phyloP scores from a whole-genome alignment of 2,797 vertebrate genomes.

The Gymnothorax javanicus region DNA sequence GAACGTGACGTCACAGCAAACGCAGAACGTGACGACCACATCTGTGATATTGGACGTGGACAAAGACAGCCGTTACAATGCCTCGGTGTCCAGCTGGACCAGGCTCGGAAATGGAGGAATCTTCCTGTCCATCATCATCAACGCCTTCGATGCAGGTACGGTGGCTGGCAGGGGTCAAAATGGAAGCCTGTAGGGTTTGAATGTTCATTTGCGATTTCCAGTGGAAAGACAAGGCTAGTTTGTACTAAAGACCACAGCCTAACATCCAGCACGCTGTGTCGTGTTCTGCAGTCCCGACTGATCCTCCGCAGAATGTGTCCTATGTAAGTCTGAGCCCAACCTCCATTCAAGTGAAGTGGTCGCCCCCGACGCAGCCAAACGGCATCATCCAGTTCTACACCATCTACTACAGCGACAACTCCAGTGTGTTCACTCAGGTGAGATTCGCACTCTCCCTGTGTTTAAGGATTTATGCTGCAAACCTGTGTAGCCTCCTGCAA shows the following conservation, averaged over 20 bases:
- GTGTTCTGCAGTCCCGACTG: slow-evolving; percentile 79
- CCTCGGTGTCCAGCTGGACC: slow-evolving; percentile 88
- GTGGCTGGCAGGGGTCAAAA: no score
- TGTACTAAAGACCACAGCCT: not conserved
- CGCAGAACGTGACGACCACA: slow-evolving; percentile 80
- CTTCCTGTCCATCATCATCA: slow-evolving; percentile 79
- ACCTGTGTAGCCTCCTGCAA: not conserved
- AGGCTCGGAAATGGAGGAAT: slow-evolving; percentile 85
- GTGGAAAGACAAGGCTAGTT: not conserved
- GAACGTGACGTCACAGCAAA: slow-evolving; percentile 78
- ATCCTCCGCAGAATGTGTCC: slow-evolving; percentile 82
- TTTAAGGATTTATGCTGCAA: not conserved
- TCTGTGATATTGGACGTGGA: slow-evolving; percentile 83
- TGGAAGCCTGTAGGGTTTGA: not conserved
- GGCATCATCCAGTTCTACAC: slow-evolving; percentile 86
- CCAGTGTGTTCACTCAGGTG: slow-evolving; percentile 78
- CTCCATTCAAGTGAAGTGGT: slow-evolving; percentile 82
- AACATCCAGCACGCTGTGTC: slow-evolving; percentile 5
- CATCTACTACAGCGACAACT: slow-evolving; percentile 81
- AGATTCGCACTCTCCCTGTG: slow-evolving; percentile 41
- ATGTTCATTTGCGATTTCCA: not conserved
- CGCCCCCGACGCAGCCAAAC: slow-evolving; percentile 83
- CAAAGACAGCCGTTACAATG: slow-evolving; percentile 78
- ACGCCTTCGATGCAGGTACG: slow-evolving; percentile 82
- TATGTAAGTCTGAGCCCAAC: slow-evolving; percentile 76